Base-by-base conservation (phyloP, 2,797 vertebrate species). In the Lithobates sylvaticus region DNA sequence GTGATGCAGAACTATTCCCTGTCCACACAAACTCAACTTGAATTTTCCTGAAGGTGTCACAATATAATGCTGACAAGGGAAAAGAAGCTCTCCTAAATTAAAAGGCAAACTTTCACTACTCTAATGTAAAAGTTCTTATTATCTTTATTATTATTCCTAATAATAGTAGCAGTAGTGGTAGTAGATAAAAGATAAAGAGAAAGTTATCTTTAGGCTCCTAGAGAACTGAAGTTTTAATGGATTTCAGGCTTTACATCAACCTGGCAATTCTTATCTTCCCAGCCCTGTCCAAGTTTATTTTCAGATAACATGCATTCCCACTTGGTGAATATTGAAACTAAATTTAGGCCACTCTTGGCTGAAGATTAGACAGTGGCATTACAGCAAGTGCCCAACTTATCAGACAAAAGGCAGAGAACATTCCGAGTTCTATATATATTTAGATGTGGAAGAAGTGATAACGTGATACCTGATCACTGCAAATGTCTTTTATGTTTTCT, bases 251-350 rank as follows among this genome's bases (percentile, higher is more conserved):
- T 54, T 61, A 23, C 89, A 47, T 75, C 90, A 92, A 89, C 87
- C 80, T 84, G 89, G 89, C 88, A 84, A 67, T 88, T 88, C 81
- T 92, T 93, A 94, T 92, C 92, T 91, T 88, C 84, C 88, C 89
- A 68, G 88, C 88, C 86, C 90, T 90, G 89, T 90, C 83, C 91
- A 67, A 90, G 90, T 88, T 70, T 84, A 76, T 88, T 77, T 89
- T 80, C 88, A 92, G 90, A 90, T 87, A 88, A 91, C 85, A 91
- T 89, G 91, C 93, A 96, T 96, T 94, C 95, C 93, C 93, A 83
- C 82, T 81, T 92, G 85, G 88, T 94, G 94, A 96, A 92, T 87
- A 85, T 91, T 88, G n/a, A 34, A 73, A 84, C 96, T 97, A 97
- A 96, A 90, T 95, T 94, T 96, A 96, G 96, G 92, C 78, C 64